These are phyloP conservation scores for Triops longicaudatus DNA, from an alignment of 1,140 invertebrate species.

Conservation along the genomic window DNA sequence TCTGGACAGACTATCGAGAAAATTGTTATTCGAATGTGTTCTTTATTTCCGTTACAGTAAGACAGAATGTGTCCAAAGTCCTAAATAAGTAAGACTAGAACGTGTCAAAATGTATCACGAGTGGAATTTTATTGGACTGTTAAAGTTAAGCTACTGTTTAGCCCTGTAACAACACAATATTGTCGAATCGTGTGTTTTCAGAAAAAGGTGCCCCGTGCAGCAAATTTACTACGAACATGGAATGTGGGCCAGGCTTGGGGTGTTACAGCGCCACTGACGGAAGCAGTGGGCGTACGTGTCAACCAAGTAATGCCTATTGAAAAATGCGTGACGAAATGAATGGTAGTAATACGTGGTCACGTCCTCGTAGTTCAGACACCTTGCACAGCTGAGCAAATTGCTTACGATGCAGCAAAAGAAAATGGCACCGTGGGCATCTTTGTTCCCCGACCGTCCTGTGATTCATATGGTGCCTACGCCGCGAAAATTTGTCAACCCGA, in stretches of 20 bases:
- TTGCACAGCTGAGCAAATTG: slow-evolving; percentile 5
- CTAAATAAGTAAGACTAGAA: background rate
- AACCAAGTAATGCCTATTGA: background rate
- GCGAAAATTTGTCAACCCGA: background rate
- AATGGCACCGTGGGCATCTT: background rate
- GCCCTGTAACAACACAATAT: no score
- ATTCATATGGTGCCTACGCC: slow-evolving; percentile 10
- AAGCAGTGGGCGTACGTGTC: background rate
- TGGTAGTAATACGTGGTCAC: background rate
- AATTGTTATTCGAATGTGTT: no score
- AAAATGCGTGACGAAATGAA: background rate
- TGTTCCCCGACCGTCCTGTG: background rate
- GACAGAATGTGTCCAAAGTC: no score
- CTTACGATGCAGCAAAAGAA: background rate
- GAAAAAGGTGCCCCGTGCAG: background rate
- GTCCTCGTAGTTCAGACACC: background rate
- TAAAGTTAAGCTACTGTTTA: no score
- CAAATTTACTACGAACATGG: background rate
- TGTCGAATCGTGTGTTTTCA: background rate
- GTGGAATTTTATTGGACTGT: no score
- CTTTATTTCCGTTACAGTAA: no score
- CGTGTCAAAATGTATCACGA: background rate
- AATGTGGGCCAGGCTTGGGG: background rate
- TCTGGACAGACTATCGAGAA: no score
- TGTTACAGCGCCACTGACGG: background rate